Evolutionary conservation across 2,113 vertebrate genomes (phyloP).

Genomic region (Sturnus vulgaris): DNA sequence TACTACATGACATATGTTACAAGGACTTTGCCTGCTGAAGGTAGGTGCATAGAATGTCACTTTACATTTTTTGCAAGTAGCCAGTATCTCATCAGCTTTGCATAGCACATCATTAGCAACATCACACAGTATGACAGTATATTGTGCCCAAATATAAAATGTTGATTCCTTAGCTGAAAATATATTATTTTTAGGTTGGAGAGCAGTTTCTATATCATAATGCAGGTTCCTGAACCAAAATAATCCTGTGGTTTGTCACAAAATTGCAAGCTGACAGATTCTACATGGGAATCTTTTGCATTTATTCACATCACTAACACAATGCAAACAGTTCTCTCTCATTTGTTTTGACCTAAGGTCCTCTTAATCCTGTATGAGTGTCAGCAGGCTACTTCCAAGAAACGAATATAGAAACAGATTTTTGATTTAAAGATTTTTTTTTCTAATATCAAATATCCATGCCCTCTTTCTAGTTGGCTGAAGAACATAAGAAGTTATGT

Average conservation of each 20-base stretch:
- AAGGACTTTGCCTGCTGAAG: slow-evolving; percentile 4
- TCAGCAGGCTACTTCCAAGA: neutral
- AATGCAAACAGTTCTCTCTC: neutral
- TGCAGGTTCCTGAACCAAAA: neutral
- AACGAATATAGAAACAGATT: neutral
- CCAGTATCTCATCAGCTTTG: slow-evolving; percentile 47
- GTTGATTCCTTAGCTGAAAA: slow-evolving; percentile 1
- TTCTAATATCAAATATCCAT: neutral
- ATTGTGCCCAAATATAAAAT: slow-evolving; percentile 18
- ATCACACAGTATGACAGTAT: slow-evolving; percentile 36
- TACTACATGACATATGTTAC: slow-evolving; percentile 57
- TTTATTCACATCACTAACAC: neutral
- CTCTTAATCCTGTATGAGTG: neutral
- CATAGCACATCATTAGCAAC: slow-evolving; percentile 42
- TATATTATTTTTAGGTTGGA: neutral
- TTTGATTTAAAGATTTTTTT: neutral
- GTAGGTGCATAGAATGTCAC: slow-evolving; percentile 19
- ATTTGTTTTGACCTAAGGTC: neutral
- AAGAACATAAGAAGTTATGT: neutral
- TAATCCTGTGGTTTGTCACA: neutral
- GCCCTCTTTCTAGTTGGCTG: neutral
- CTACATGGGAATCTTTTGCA: neutral
- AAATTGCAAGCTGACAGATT: slow-evolving; percentile 19
- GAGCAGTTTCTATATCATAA: neutral
- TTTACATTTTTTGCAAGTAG: slow-evolving; percentile 40